Evolutionary conservation across 2,797 vertebrate genomes (phyloP), one percentile per base, ranked within the genome.

Genomic region (Manis pentadactyla): DNA sequence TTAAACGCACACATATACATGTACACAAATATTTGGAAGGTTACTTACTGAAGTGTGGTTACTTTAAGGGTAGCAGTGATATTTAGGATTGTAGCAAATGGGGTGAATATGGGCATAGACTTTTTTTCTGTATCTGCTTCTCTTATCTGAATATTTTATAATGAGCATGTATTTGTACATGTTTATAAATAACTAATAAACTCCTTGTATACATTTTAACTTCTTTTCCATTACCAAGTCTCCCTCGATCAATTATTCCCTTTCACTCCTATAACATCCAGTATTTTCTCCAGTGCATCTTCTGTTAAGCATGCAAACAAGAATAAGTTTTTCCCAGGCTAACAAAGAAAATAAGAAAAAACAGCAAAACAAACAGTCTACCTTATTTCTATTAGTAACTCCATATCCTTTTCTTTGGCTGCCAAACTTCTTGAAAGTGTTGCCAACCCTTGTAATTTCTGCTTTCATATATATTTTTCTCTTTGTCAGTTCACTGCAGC

Each of bases 171-270:
- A 88, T 93, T 88, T 81, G 6, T 64, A 85, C 23, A 31, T 55
- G 68, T 57, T 85, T 84, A 15, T 74, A 74, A 74, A 17, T 87
- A 29, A 92, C 34, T 46, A 83, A 42, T 51, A 23, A 51, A 63
- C 31, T 17, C 46, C 21, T 68, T 91, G 9, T 21, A 15, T 53
- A 83, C 12, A 77, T 75, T 87, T 87, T 88, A 86, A 78, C 31
- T 87, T 90, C 19, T 19, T 68, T 87, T 74, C 9, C 71, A 61
- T 25, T 46, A 63, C 34, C 75, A 85, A 86, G 17, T 5, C 29
- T 87, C 64, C 63, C 23, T 74, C 90, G 39, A 90, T 90, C 46
- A 92, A 34, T 69, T 42, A 93, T 97, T 93, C 63, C 3, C 11
- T 95, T 88, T 93, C 17, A 83, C 27, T 68, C 42, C 13, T 46